Base-by-base conservation (phyloP, 2,888 invertebrate genomes). In the Micoletzkya japonica region DNA sequence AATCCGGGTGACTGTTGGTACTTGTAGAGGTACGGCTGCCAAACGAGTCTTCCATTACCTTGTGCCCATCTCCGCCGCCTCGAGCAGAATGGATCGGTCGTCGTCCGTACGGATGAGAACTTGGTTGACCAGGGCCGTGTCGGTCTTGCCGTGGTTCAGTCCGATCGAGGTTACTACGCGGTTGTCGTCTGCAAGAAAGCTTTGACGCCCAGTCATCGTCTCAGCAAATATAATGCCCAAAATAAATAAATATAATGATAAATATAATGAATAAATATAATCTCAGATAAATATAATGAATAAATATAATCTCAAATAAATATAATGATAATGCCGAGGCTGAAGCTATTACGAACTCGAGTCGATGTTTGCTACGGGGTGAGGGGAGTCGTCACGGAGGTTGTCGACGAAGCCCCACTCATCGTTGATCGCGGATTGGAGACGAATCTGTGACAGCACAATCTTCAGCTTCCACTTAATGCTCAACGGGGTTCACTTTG, bases 351-450 rank as follows among this genome's bases (percentile, higher is more conserved):
- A 28, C 58, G 30, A 1, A 68, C 68, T 39, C 2, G 68, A 57
- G 26, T 68, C 68, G 49, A 68, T 30, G 57, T 68, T 71, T 28
- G 56, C 68, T 32, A 44, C 58, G 20, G 66, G 56, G 24, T 71
- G 66, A n/a, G 78, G 79, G 24, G 61, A 28, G 54, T 78, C 80
- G 20, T 52, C 49, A 24, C 73, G 72, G 61, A 74, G 61, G 52
- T 60, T 60, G 4, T 76, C 75, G 1, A 73, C 60, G 71, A 70
- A 81, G 20, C 81, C 81, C 49, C 74, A 72, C 60, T 75, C 70
- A 49, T 81, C 74, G 68, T 76, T 76, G 26, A 81, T 73, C n/a
- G 60, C 68, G 26, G 74, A 74, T 69, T 81, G 81, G 17, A 77
- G 76, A 30, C 78, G 73, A 36, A 78, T 70, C 50, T 75, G 36